Conservation (phyloP, 2,113 vertebrate genomes). For the Manacus vitellinus region DNA sequence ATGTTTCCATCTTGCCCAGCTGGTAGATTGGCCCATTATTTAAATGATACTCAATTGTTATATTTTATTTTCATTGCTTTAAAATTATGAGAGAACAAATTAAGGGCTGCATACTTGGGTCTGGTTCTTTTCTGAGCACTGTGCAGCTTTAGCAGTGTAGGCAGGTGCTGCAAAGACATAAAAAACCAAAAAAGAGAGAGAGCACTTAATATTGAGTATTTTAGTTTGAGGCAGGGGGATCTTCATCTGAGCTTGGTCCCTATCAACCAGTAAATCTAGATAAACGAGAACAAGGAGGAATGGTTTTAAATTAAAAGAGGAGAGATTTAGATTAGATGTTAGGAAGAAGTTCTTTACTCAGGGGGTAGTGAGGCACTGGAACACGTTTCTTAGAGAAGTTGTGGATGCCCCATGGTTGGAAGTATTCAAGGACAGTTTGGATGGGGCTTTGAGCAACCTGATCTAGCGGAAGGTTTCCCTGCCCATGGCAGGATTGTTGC, state of each 20-base stretch:
- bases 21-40: background rate
- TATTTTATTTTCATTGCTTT: constrained; percentile 1
- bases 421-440: background rate
- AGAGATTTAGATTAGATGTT: background rate
- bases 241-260: background rate
- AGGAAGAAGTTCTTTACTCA: background rate
- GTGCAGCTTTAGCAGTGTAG: background rate
- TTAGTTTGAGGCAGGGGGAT: background rate
- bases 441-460: background rate
- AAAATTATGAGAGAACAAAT: background rate
- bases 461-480: background rate
- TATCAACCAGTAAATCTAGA: background rate
- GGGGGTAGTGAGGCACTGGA: background rate
- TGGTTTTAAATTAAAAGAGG: background rate
- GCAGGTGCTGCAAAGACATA: background rate
- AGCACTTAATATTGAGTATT: background rate
- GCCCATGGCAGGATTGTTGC: background rate
- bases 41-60: background rate
- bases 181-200: background rate
- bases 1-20: background rate
- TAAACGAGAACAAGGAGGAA: background rate
- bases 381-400: background rate
- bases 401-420: background rate
- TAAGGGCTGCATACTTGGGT: background rate
- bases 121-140: background rate